Percentiles rank a stretch among this genome's conserved stretches.
These are phyloP conservation scores for Myrmophylax atrothorax DNA, from an alignment of 2,113 vertebrate species.

Conservation along the genomic window DNA sequence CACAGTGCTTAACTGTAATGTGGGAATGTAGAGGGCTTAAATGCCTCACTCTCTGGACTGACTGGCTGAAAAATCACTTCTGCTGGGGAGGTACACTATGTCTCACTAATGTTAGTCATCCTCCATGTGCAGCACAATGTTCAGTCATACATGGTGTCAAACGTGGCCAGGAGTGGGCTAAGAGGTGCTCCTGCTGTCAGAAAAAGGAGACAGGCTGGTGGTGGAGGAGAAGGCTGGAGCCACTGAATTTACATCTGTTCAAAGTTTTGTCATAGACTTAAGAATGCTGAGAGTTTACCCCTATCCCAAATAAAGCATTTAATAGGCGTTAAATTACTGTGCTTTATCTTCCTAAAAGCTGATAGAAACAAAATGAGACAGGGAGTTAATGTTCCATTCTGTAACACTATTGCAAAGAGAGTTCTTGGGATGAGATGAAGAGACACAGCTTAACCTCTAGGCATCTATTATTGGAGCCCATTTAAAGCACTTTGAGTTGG, in stretches of 20 bases:
- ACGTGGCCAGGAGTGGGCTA: background rate
- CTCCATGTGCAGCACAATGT: rapidly evolving
- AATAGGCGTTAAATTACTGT: background rate
- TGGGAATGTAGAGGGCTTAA: background rate
- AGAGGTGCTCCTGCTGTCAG: background rate
- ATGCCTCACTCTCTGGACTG: background rate
- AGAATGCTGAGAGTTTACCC: background rate
- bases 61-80: background rate
- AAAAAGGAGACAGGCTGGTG: background rate
- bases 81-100: background rate
- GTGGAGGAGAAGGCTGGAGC: background rate
- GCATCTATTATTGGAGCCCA: background rate
- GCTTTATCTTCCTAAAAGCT: background rate
- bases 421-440: background rate
- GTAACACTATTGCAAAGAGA: background rate
- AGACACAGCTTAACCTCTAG: conserved; percentile 24
- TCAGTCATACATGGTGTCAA: background rate
- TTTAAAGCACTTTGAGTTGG: conserved; percentile 27
- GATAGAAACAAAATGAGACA: background rate
- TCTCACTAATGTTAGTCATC: background rate
- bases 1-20: rapidly evolving
- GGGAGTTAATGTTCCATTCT: background rate
- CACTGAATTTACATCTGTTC: background rate
- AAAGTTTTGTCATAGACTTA: background rate
- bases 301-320: background rate